Base-by-base conservation (phyloP, 2,797 vertebrate genomes). In the Notolabrus celidotus region DNA sequence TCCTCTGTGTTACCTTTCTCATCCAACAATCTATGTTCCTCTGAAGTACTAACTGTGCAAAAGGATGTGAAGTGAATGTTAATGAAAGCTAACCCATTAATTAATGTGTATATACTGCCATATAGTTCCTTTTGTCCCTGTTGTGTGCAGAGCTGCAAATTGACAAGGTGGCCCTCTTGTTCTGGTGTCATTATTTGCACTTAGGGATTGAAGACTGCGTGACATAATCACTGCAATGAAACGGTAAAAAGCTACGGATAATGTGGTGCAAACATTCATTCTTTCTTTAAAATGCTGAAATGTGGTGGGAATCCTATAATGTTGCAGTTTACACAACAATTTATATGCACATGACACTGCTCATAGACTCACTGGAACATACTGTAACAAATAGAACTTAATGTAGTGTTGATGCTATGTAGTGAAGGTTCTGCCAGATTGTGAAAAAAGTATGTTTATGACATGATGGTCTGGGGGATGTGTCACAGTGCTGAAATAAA, bases 401-500 rank as follows among this genome's bases (percentile, higher is more conserved):
- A 66, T 86, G 77, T 88, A 74, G 65, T 86, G 77, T 82, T 61
- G 67, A 82, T 88, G 77, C 61, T 73, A 73, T 90, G 75, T 85
- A 71, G 72, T 74, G 49, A 67, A 54, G 62, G 77, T 47, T 71
- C 41, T 78, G 64, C 43, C 41, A 61, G 79, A 69, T 72, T 70
- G 42, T 79, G 73, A 84, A 74, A 74, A 68, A 85, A 83, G 27
- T 71, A 43, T 80, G 71, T 55, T 62, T 63, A 67, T 81, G 69
- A 83, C 33, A 63, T 80, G 51, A 49, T 65, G 69, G 53, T 82
- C 46, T 58, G 85, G 77, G 61, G 69, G 61, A 78, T 78, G 61
- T 91, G 88, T 86, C 80, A 69, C 80, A 76, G 71, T 73, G 80
- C 76, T 90, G 65, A 92, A 94, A 93, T 94, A 93, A 93, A 93